Base-by-base conservation (phyloP, 2,888 invertebrate species). In the Drosophila mimica region DNA sequence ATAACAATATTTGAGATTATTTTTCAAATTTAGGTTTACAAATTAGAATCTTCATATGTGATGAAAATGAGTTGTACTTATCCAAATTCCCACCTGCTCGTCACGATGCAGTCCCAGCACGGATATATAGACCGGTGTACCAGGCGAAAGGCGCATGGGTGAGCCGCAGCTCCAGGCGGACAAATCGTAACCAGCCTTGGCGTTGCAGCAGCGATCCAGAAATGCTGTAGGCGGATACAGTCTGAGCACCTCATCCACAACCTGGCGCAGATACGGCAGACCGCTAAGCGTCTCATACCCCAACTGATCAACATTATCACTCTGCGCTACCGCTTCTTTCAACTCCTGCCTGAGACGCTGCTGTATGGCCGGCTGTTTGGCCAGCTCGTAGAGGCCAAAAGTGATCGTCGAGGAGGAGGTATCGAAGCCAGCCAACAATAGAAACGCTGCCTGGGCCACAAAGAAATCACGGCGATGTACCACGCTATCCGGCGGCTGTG, bases 181-280 rank as follows among this genome's bases (percentile, higher is more conserved):
- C 33, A 93, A 57, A 5, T 90, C 90, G 20, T 87, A 92, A 6
- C 81, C 90, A 4, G 71, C 59, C 4, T 69, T 8, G 2, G 89
- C 72, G 25, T 90, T 91, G 54, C 92, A 93, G 56, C 86, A 77
- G 3, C 93, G 88, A 78, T 92, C 93, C 15, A 93, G 58, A 36
- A 92, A 92, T 0, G 93, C 90, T 0, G 92, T 83, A 11, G 92
- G 86, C 11, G 93, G 93, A 79, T 93, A 93, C 17, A 93, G 51
- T 8, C 93, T 75, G 28, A 93, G 53, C 2, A 89, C 89, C 69
- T 93, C 93, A 58, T 89, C 85, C 17, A 92, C 83, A 3, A 93
- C 93, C 92, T 92, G 93, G 34, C 93, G 92, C 70, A 94, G 70
- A 76, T 94, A 94, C 7, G 82, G 76, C 92, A 94, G 90, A n/a